Evolutionary conservation across 2,113 vertebrate genomes (phyloP), one percentile per base, ranked within the genome.

Genomic region (Platichthys stellatus): DNA sequence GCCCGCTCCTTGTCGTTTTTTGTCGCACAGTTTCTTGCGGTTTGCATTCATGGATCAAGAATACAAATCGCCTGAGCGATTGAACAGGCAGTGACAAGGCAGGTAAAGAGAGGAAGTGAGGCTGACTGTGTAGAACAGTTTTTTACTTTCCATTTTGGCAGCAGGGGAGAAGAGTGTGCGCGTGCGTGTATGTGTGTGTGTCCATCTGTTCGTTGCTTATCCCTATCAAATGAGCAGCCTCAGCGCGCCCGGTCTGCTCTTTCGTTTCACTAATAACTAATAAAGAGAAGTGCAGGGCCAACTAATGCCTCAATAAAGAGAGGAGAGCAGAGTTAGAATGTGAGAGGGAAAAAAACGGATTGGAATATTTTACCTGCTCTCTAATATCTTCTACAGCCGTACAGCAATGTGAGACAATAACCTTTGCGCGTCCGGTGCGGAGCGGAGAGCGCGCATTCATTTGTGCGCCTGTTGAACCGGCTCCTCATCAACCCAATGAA

Each of bases 401-500:
- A 47, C 2, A 49, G 68, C 63, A 72, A 43, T 12, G 31, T 63
- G 83, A 89, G 76, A 57, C 59, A 74, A 68, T 73, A 84, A 84
- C 84, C 86, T 84, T 49, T 80, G 76, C 69, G 78, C 66, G 84
- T 63, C 85, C 80, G 61, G 82, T 65, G 86, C 53, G 70, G 63
- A 88, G 85, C 87, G 63, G 40, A 43, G 40, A 43, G 72, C 89
- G 54, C 45, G 90, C 92, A 72, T 90, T 91, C 84, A 96, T 96
- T 95, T 95, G 94, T 88, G 93, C 83, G 95, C 95, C 94, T 92
- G 93, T 93, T 95, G 97, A 96, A 96, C 96, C 96, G 96, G 94
- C 96, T 96, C 95, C 95, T 93, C 94, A 94, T 94, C 95, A 94
- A 94, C 95, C 96, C 97, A 97, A 96, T 97, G 96, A 96, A 95